Base-by-base conservation (phyloP, 1,140 invertebrate genomes). In the Temnothorax nylanderi region DNA sequence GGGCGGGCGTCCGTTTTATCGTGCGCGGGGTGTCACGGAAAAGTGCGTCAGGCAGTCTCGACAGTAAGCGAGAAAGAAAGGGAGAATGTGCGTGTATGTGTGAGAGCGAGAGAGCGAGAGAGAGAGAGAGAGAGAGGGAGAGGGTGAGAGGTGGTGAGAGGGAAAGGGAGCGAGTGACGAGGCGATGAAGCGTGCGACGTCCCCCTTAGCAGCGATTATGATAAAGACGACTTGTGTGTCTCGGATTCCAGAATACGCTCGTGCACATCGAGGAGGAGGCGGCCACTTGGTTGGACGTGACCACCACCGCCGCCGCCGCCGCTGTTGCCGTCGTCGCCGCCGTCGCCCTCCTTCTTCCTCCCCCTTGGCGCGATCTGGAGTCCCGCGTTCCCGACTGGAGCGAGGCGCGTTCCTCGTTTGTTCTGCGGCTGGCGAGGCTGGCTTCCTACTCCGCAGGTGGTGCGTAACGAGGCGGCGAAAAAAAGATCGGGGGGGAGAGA, bases 231-330 rank as follows among this genome's bases (percentile, higher is more conserved):
- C 64, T 90, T 72, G 65, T 86, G 49, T 84, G 56, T 89, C 71
- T 90, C 87, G 77, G 56, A 87, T 90, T 90, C 56, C 85, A 89
- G 88, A 34, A 51, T 16, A 87, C 72, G 85, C 47, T 54, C 60
- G 74, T 85, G 82, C 49, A 47, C 37, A n/a, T 26, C 47, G 37
- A 54, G 21, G n/a, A 81, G 44, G 34, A 81, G 44, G 34, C 32
- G 37, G 34, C 64, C 64, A 13, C 34, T 41, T 65, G 21, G 62
- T 76, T 76, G 87, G 62, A 81, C 72, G 34, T 41, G 51, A n/a
- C 34, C 72, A 41, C 10, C 62, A 18, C 67, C 32, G 0, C 0
- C 18, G 11, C 0, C 18, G 11, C 10, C 49, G 2, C 5, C 44
- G 26, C 3, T 7, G 11, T 0, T 21, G 44, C 2, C 44, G 8